Base-by-base conservation (phyloP, 1,140 invertebrate genomes). In the Musca vetustissima region DNA sequence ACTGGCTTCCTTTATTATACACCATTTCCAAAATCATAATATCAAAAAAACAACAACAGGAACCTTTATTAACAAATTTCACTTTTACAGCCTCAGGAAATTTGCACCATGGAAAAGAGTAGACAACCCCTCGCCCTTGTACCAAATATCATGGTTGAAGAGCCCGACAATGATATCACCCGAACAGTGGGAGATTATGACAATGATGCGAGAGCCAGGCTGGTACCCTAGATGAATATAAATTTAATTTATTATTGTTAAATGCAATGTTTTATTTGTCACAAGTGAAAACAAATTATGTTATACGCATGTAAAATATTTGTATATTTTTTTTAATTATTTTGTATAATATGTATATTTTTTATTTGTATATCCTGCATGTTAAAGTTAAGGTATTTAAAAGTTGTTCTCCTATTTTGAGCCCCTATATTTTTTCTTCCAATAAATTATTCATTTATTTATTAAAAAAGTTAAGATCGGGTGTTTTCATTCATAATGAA, bases 131-230 rank as follows among this genome's bases (percentile, higher is more conserved):
- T 17, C 36, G 6, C 66, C 57, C 55, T n/a, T 13, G 36, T 61
- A 61, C 75, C 71, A 47, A 65, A 25, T 36, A 71, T 73, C 69
- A 24, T 78, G 75, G 72, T 77, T 70, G 73, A 59, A 32, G 0
- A 53, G 72, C 19, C 67, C 68, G 57, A 72, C 64, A 59, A 73
- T 70, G 43, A 70, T 73, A 24, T 52, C 70, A 7, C 70, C 57
- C 28, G 25, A 22, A 24, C 59, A 55, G 71, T 64, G 70, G 55
- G 65, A 17, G 69, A 75, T 67, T 64, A 28, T 76, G 49, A 67
- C 67, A 73, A 80, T 76, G 78, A 77, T 74, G 72, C 73, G 64
- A 69, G 72, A 77, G 72, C 72, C 66, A 68, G 73, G 72, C 71
- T 75, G 76, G 73, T 77, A 67, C 66, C 76, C 61, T 76, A 80